phyloP scores from a whole-genome alignment of 2,888 invertebrate genomes.

The Epiblema foenella region DNA sequence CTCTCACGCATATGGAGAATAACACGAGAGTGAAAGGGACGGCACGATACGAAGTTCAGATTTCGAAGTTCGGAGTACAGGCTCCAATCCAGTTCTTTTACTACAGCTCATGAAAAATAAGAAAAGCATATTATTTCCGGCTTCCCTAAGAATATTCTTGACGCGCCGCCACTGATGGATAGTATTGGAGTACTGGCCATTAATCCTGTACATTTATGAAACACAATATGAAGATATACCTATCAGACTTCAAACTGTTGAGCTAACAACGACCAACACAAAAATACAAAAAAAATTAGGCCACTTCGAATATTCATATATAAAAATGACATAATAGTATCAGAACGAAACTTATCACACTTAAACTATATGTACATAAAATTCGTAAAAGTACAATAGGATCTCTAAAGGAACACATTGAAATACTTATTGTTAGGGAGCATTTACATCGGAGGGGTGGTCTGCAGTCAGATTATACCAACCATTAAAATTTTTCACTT shows the following conservation, averaged over 20 bases:
- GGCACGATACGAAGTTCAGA: no score
- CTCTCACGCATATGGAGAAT: no score
- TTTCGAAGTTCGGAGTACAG: no score
- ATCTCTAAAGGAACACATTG: slow-evolving; percentile 70
- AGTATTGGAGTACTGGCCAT: no score
- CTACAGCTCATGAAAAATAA: no score
- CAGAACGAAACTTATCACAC: slow-evolving; percentile 56
- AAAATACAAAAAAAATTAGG: slow-evolving; percentile 29
- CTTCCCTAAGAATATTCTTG: no score
- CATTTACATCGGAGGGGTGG: slow-evolving; percentile 35
- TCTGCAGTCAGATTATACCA: slow-evolving; percentile 25
- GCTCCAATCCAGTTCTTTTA: no score
- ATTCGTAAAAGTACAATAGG: slow-evolving; percentile 59
- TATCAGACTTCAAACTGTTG: neutral
- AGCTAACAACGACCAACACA: neutral
- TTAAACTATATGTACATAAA: slow-evolving; percentile 52
- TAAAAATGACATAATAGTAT: slow-evolving; percentile 32
- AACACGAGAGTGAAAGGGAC: no score
- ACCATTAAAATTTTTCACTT: neutral
- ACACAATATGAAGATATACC: neutral
- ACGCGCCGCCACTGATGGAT: no score
- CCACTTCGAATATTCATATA: slow-evolving; percentile 30
- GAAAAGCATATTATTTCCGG: no score
- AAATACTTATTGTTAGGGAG: slow-evolving; percentile 46
- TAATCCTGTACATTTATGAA: neutral